Percentiles rank a stretch among this genome's conserved stretches.
phyloP scores from a whole-genome alignment of 1,140 invertebrate species.

The Temnothorax longispinosus region DNA sequence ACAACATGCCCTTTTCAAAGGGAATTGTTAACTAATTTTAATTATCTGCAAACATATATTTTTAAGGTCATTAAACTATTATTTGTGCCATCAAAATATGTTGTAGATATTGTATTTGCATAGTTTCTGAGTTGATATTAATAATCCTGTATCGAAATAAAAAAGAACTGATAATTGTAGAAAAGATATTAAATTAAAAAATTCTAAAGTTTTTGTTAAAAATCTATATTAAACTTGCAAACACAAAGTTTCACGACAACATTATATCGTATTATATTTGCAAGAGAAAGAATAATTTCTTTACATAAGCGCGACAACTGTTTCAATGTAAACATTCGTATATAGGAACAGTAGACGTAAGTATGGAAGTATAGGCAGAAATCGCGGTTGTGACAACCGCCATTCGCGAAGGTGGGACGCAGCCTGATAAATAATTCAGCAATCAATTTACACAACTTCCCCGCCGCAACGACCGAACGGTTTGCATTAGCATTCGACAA shows the following conservation, averaged over 20 bases:
- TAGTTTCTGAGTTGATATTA: neutral
- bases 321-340: neutral
- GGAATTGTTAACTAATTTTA: conserved; percentile 4
- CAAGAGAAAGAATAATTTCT: neutral
- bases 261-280: neutral
- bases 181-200: neutral
- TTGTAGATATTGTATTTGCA: neutral
- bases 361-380: conserved; percentile 8
- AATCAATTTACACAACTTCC: conserved; percentile 76
- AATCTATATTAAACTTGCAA: neutral
- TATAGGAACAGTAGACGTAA: neutral
- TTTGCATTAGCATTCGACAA: conserved; percentile 69
- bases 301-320: neutral
- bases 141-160: neutral
- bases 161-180: neutral
- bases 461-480: conserved; percentile 35
- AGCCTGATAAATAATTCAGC: conserved; percentile 73
- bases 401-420: conserved; percentile 45
- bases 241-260: neutral
- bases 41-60: neutral
- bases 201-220: neutral
- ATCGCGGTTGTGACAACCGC: conserved; percentile 46
- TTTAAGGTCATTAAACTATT: neutral
- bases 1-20: neutral
- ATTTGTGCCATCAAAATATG: neutral